Conservation (phyloP, 2,113 vertebrate species). For the Halichoerus grypus region DNA sequence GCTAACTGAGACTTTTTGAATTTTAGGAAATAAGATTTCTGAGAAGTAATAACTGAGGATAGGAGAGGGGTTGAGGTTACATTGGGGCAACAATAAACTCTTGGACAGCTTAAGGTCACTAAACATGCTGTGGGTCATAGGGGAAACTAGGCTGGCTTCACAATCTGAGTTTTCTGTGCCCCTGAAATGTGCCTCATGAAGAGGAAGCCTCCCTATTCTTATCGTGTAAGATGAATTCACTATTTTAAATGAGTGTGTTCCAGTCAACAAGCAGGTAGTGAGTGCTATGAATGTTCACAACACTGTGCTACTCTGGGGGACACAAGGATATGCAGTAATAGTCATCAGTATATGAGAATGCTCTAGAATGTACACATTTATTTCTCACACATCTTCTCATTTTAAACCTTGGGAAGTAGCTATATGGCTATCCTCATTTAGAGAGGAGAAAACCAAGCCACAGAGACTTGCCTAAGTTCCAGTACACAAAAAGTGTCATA, state of each 20-base stretch:
- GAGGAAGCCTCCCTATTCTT: neutral
- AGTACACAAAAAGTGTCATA: neutral
- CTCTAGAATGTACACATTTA: neutral
- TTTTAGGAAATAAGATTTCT: conserved; percentile 10
- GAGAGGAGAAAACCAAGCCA: neutral
- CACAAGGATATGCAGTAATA: neutral
- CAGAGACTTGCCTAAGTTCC: neutral
- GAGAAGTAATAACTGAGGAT: neutral
- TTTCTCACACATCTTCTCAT: neutral
- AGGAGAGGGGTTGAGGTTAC: neutral
- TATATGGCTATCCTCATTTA: neutral
- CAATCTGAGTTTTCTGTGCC: neutral
- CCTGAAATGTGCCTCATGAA: conserved; percentile 19
- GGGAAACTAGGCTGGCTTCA: neutral
- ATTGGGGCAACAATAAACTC: neutral
- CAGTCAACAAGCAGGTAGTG: neutral
- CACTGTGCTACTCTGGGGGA: neutral
- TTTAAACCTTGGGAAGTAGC: neutral
- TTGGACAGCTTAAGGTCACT: neutral
- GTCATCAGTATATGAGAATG: neutral
- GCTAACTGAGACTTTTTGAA: neutral
- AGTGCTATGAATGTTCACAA: neutral
- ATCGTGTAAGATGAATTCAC: neutral
- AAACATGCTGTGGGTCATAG: neutral
- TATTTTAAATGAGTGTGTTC: neutral